A percentile compares a stretch with the other conserved stretches of the same genome.
Evolutionary conservation across 1,140 invertebrate species (phyloP).

Genomic region (Aphelenchoides fujianensis): DNA sequence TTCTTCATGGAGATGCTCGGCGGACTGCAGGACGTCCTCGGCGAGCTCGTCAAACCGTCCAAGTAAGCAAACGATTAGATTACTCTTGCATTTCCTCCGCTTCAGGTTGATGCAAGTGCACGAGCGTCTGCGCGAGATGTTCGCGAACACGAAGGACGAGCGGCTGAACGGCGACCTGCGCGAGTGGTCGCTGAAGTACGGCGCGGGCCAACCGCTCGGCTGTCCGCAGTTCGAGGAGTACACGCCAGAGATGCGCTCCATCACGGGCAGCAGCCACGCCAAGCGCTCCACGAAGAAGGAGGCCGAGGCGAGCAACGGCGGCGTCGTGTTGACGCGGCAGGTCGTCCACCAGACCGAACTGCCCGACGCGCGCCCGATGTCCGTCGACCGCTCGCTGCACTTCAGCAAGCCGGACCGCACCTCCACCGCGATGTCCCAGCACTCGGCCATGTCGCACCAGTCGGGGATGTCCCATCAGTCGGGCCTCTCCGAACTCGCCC

Average conservation of each 20-base stretch:
- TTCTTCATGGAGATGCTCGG: constrained; percentile 57
- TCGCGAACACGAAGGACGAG: constrained; percentile 30
- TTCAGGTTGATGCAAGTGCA: constrained; percentile 52
- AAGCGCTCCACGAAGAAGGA: constrained; percentile 12
- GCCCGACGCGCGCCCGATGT: constrained; percentile 28
- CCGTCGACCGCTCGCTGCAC: background rate
- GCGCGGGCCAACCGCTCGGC: constrained; percentile 40
- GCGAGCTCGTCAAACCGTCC: constrained; percentile 41
- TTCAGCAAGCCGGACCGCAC: background rate
- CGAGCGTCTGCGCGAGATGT: constrained; percentile 32
- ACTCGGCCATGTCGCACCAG: too few species aligned
- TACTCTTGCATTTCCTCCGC: constrained; percentile 22
- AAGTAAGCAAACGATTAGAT: constrained; percentile 32
- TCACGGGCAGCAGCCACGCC: constrained; percentile 26
- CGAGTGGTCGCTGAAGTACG: constrained; percentile 50
- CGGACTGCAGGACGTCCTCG: constrained; percentile 48
- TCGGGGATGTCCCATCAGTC: too few species aligned
- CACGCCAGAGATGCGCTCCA: constrained; percentile 53
- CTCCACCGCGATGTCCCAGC: background rate
- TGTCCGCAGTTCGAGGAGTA: constrained; percentile 60
- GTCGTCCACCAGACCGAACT: constrained; percentile 43
- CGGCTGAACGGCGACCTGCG: constrained; percentile 47
- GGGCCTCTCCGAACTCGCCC: too few species aligned
- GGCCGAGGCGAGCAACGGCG: background rate
- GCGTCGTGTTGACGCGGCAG: constrained; percentile 51